Evolutionary conservation across 2,888 invertebrate species (phyloP), one percentile per base, ranked within the genome.

Genomic region (Tenthredo scrophulariae): DNA sequence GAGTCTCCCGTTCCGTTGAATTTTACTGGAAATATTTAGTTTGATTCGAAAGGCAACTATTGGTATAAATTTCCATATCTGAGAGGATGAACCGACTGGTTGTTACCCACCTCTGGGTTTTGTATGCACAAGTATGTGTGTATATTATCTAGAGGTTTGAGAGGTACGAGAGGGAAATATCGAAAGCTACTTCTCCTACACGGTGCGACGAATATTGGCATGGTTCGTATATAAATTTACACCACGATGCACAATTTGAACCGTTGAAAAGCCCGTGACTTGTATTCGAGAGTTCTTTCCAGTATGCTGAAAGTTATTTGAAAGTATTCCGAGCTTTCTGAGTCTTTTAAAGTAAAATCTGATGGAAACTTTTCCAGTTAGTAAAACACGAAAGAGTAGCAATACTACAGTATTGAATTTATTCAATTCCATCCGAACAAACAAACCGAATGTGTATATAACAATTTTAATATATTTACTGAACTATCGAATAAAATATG

Each of bases 161-260:
- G 26, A 43, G 43, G 43, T 77, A 77, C 77, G 22, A 26, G 50
- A 54, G 50, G 33, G 10, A 54, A 77, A 77, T 77, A 77, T 50
- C 54, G 33, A 77, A 33, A 77, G 77, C 29, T 33, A 77, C 50
- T 74, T 10, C 22, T 33, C 29, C 18, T 40, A 15, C 22, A 77
- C 29, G 50, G 46, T 13, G 26, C 18, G 54, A 77, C 77, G 33
- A 77, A 77, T 77, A 77, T 77, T 77, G 77, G 77, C 77, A 54
- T 54, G 50, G n/a, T 54, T 77, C 50, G 54, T 54, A 77, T 54
- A 77, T 46, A 54, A 77, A 77, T 77, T 77, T 54, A 77, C 46
- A 77, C 50, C 26, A 54, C 50, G 77, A 77, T 77, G 77, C 50
- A 77, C 77, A 77, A 77, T 50, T 77, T 40, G 18, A 50, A 50